Evolutionary conservation across 2,797 vertebrate genomes (phyloP), one percentile per base, ranked within the genome.

Genomic region (Rachycentron canadum): DNA sequence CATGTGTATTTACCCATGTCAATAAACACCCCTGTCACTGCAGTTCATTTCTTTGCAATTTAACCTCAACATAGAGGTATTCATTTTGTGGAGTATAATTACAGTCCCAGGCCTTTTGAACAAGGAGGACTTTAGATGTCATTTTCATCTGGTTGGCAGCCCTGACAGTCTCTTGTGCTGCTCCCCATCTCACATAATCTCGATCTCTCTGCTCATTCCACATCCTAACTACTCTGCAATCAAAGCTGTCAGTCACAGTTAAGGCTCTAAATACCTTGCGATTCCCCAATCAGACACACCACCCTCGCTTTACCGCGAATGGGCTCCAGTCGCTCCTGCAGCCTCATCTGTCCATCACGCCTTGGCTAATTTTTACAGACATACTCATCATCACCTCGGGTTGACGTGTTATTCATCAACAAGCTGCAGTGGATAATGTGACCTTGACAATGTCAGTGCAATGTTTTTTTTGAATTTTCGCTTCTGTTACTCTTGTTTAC

Each of bases 191-290:
- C 87, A 69, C 67, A 78, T 89, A 78, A 87, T 89, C 87, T 85
- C 78, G 45, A 65, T 88, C 68, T 82, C 72, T 70, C 71, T 17
- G 66, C 86, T 86, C 82, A 72, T 85, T 91, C 75, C 63, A 30
- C 73, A n/a, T 79, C 72, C 58, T 89, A 86, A 88, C 86, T 71
- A 41, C 58, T 75, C 86, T 32, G 72, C 81, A 86, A 92, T 93
- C 87, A 91, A 53, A 90, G 26, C 83, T 88, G 92, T 90, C 93
- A 92, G 80, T 94, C 91, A 87, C 89, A 90, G 80, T 93, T 91
- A 86, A 65, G 83, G 78, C 82, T 79, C 77, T 86, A 90, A 91
- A 92, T 76, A 87, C 86, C 78, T 87, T 53, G 58, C 41, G 30
- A 80, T 73, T 87, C 82, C 72, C 74, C 86, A 83, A 91, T 92